Conservation (phyloP, 2,113 vertebrate genomes). For the Macrotis lagotis region DNA sequence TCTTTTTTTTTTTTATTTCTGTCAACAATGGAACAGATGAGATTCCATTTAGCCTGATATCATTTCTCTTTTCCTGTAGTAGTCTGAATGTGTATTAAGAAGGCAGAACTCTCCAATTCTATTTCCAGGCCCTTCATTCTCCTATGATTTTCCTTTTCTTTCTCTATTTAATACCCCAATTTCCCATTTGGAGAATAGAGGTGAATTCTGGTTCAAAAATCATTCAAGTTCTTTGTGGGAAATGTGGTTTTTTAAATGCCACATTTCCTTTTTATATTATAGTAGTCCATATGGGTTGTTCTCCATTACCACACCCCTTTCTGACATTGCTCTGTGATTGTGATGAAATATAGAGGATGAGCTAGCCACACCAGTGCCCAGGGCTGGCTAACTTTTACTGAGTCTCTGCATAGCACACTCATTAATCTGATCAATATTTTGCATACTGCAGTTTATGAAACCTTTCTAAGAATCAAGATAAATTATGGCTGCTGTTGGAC, state of each 20-base stretch:
- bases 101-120: not conserved
- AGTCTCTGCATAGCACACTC: fast-evolving
- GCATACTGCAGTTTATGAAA: conserved; percentile 12
- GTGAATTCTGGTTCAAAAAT: not conserved
- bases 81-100: not conserved
- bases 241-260: not conserved
- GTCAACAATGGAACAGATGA: not conserved
- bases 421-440: conserved; percentile 54
- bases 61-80: not conserved
- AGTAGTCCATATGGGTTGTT: fast-evolving
- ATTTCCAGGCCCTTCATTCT: not conserved
- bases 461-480: conserved; percentile 75
- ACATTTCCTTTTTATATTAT: fast-evolving
- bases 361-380: fast-evolving
- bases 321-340: fast-evolving
- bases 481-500: conserved; percentile 72
- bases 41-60: not conserved
- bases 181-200: fast-evolving
- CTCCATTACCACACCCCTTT: fast-evolving
- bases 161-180: not conserved
- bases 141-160: not conserved
- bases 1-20: not conserved
- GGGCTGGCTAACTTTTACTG: fast-evolving
- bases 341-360: fast-evolving
- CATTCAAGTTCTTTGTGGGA: not conserved